Base-by-base conservation (phyloP, 2,888 invertebrate species). In the Agapostemon virescens region DNA sequence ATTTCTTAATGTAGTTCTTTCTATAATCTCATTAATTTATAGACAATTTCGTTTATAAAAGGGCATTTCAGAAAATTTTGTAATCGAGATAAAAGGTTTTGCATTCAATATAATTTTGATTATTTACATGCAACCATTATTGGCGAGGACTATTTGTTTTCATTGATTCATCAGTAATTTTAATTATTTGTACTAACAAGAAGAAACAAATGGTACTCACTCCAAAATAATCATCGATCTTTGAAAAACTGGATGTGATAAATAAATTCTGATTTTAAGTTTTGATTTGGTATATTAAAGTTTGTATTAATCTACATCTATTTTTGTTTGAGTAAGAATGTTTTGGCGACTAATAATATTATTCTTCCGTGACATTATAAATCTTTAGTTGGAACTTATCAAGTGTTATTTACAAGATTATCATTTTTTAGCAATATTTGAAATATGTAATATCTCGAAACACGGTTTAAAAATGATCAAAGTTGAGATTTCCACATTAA, bases 361-460 rank as follows among this genome's bases (percentile, higher is more conserved):
- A 64, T 52, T 13, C 17, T 36, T 30, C 63, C 20, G 36, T 9
- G 36, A 33, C 20, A 7, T 55, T 64, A 26, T 26, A 63, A 33
- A 38, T 36, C 36, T 17, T 20, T 33, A 20, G 20, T 23, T 33
- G 23, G 23, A 30, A 38, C 38, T 55, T 26, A 23, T 38, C 23
- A 36, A 23, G 26, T 30, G 55, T 38, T 38, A 17, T 23, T 26
- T 55, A 23, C 11, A n/a, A 23, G 23, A 52, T 69, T 17, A n/a
- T 17, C 17, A 23, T 38, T 38, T 38, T 23, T 38, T 23, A 38
- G 38, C 20, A 26, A 49, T 3, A 11, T 49, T n/a, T 55, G 20
- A 38, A 69, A 69, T 69, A 33, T 55, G 38, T 26, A 55, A 55
- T 38, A 9, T 49, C 36, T 45, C 33, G 49, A 26, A 11, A 49